These are phyloP conservation scores for Tenrec ecaudatus DNA, from an alignment of 2,113 vertebrate genomes.

Conservation along the genomic window DNA sequence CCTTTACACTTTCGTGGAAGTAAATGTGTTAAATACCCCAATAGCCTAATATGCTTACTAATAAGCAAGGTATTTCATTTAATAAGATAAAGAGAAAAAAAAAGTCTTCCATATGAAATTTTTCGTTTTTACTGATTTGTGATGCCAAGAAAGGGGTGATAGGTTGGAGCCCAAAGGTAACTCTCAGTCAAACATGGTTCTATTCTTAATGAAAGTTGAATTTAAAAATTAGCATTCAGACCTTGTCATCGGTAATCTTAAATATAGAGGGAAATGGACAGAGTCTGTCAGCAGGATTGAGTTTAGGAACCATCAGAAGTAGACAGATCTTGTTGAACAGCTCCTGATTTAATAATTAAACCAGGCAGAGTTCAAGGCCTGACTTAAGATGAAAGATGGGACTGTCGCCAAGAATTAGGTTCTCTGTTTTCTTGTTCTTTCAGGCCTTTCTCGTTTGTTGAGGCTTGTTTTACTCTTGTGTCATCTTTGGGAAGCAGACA, in stretches of 20 bases:
- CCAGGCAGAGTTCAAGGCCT: conserved; percentile 90
- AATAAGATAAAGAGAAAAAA: not conserved
- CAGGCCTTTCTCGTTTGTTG: conserved; percentile 78
- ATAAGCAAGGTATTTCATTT: not conserved
- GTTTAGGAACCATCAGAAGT: conserved; percentile 93
- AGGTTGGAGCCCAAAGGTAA: conserved; percentile 70
- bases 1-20: not conserved
- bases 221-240: conserved; percentile 89
- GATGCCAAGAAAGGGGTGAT: conserved; percentile 54
- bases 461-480: conserved; percentile 81
- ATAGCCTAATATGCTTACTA: not conserved
- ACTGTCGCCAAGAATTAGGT: conserved; percentile 92
- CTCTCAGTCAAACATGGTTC: conserved; percentile 78
- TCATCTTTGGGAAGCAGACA: conserved; percentile 59
- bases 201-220: conserved; percentile 86
- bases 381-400: conserved; percentile 90
- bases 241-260: conserved; percentile 86
- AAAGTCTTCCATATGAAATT: conserved; percentile 41
- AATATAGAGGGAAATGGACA: conserved; percentile 88
- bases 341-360: conserved; percentile 94
- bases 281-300: conserved; percentile 92
- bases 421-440: conserved; percentile 85
- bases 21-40: not conserved
- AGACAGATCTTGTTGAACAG: conserved; percentile 88
- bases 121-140: conserved; percentile 71